Evolutionary conservation across 1,140 invertebrate genomes (phyloP).

Genomic region (Zaprionus capensis): DNA sequence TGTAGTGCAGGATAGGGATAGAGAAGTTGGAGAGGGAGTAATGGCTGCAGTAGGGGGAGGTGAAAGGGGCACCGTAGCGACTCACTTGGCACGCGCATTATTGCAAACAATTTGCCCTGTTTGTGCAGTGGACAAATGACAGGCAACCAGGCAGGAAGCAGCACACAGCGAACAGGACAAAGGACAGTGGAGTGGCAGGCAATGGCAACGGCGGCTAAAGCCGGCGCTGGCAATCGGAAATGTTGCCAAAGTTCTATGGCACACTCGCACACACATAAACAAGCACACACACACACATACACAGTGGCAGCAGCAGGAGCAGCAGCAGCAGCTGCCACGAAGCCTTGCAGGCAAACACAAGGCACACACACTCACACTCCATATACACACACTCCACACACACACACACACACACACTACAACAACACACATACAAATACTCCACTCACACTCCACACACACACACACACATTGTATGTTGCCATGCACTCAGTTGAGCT

Average conservation of each 20-base stretch:
- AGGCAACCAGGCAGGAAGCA: conserved; percentile 20
- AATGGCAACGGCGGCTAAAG: conserved; percentile 19
- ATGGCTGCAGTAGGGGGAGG: neutral
- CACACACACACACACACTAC: conserved; percentile 10
- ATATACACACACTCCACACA: conserved; percentile 33
- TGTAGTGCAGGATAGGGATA: neutral
- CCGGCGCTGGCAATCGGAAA: conserved; percentile 69
- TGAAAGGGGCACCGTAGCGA: neutral
- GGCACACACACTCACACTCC: neutral
- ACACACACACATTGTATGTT: conserved; percentile 35
- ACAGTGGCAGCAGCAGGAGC: neutral
- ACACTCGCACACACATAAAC: conserved; percentile 44
- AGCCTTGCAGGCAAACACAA: neutral
- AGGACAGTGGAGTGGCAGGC: conserved; percentile 40
- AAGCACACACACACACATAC: conserved; percentile 23
- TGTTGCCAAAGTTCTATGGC: conserved; percentile 74
- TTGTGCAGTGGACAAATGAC: conserved; percentile 75
- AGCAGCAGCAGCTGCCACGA: neutral
- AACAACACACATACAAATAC: conserved; percentile 15
- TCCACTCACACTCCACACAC: conserved; percentile 21
- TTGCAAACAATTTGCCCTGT: conserved; percentile 80
- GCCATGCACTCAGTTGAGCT: conserved; percentile 60
- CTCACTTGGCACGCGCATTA: conserved; percentile 74
- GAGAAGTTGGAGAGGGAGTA: neutral
- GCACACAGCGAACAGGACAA: conserved; percentile 37